These are phyloP conservation scores for Mactra quadrangularis DNA, from an alignment of 1,140 invertebrate species.

Conservation along the genomic window DNA sequence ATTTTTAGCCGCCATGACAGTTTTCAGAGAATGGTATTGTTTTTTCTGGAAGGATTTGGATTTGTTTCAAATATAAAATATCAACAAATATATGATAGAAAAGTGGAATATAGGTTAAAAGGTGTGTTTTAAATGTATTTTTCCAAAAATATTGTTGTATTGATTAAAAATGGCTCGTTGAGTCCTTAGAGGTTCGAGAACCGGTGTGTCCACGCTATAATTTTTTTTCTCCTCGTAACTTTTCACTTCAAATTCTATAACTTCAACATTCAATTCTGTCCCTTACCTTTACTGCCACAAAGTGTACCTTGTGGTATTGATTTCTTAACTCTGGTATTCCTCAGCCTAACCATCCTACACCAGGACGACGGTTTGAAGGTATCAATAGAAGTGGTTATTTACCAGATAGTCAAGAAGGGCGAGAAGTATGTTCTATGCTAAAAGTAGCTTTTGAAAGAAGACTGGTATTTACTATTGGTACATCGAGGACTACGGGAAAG, in stretches of 20 bases:
- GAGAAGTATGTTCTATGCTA: conserved; percentile 86
- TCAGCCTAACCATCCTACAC: conserved; percentile 61
- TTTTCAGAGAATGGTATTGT: too few species aligned
- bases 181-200: too few species aligned
- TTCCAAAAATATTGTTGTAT: too few species aligned
- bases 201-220: too few species aligned
- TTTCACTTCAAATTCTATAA: background rate
- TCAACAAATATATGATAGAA: too few species aligned
- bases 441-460: conserved; percentile 92
- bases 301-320: background rate
- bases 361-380: conserved; percentile 49
- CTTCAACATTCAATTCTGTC: background rate
- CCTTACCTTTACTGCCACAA: background rate
- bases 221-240: background rate
- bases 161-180: too few species aligned
- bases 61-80: too few species aligned
- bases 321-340: background rate
- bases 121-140: too few species aligned
- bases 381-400: conserved; percentile 61
- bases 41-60: too few species aligned
- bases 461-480: conserved; percentile 92
- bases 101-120: too few species aligned
- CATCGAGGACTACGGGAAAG: conserved; percentile 93
- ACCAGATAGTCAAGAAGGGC: conserved; percentile 70
- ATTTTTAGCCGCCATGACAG: too few species aligned